Evolutionary conservation across 1,140 invertebrate species (phyloP), one percentile per base, ranked within the genome.

Genomic region (Coenobita brevimanus): DNA sequence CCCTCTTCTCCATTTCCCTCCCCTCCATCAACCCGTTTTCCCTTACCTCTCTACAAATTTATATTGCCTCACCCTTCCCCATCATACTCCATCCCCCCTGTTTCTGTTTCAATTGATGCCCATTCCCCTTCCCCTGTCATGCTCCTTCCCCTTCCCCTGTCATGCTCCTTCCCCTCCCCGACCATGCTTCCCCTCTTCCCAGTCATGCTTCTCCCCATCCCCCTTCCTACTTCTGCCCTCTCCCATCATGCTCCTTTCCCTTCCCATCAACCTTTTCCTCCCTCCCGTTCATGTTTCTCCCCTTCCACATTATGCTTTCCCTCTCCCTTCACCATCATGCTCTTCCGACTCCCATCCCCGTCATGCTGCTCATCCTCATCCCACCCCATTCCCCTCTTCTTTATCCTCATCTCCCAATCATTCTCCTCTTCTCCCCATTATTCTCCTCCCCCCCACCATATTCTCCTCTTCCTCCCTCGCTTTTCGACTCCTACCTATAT

Each of bases 181-280:
- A 38, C 67, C n/a, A n/a, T n/a, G n/a, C 41, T 38, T 46, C 73
- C 73, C 46, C 73, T 76, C 41, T 41, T 43, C 46, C 46, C 73
- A n/a, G n/a, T n/a, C n/a, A n/a, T n/a, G n/a, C n/a, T 46, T 38
- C 73, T 43, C 73, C 41, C 38, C 46, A 13, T 46, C 10, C 27
- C 33, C 73, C 73, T 38, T 38, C 46, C 36, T 38, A 30, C 33
- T n/a, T n/a, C 54, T 17, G 3, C 24, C 33, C 57, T 17, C 57
- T 64, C 17, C 33, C 43, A 30, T 57, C 54, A 15, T 46, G 17
- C 46, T 27, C 79, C 57, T 41, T 64, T 54, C 50, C 57, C 60
- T 64, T 57, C n/a, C 60, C 33, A 36, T 57, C 57, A 13, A 36
- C 46, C 73, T 62, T 38, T 36, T 36, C 60, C 78, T 36, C 57